phyloP scores from a whole-genome alignment of 2,888 invertebrate genomes.

The Thysanoteuthis rhombus region DNA sequence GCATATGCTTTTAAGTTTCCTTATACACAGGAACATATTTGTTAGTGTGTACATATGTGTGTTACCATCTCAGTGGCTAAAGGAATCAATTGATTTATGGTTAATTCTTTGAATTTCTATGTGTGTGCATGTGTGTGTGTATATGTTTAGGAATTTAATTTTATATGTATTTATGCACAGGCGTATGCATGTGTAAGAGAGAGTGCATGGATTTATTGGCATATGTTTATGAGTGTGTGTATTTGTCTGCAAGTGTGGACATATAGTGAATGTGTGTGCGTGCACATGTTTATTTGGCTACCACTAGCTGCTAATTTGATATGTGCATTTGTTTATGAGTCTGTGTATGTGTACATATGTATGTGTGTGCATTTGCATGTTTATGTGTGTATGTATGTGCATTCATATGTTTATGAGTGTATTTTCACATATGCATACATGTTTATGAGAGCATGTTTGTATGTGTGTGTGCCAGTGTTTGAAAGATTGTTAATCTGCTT shows the following conservation, averaged over 20 bases:
- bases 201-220: neutral
- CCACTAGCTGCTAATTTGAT: too few relatives aligned
- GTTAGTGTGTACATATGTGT: neutral
- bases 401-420: neutral
- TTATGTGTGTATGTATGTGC: neutral
- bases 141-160: neutral
- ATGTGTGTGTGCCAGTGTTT: neutral
- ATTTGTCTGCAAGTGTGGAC: neutral
- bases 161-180: neutral
- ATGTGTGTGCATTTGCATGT: neutral
- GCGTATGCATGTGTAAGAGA: neutral
- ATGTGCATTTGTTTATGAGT: too few relatives aligned
- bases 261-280: neutral
- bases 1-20: neutral
- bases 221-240: neutral
- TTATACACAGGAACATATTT: neutral
- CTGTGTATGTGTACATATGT: neutral
- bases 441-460: neutral
- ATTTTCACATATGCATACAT: neutral
- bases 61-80: too few relatives aligned
- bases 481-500: too few relatives aligned
- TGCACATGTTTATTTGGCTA: neutral
- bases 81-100: too few relatives aligned
- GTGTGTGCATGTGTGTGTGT: neutral
- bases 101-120: too few relatives aligned